Evolutionary conservation across 37 sponge, comb jelly and placozoan species (phyloP).

Genomic region (Chondrosia reniformis): DNA sequence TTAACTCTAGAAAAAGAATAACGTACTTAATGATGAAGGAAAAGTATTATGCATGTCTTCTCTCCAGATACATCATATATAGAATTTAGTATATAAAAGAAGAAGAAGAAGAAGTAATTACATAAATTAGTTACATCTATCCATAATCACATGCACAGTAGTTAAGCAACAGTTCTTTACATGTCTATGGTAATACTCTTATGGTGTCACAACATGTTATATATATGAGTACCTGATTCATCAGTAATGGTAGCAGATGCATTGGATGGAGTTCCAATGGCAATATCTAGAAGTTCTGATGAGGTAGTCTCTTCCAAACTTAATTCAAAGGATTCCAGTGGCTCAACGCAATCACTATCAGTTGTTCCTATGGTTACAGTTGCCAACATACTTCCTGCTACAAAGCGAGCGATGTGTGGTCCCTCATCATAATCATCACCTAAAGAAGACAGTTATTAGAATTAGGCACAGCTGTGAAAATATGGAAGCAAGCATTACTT

Average conservation of each 20-base stretch:
- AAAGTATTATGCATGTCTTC: too few relatives aligned
- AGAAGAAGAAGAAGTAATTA: too few relatives aligned
- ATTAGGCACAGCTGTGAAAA: neutral
- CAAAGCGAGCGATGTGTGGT: neutral
- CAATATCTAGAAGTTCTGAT: neutral
- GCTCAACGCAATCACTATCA: constrained; percentile 3
- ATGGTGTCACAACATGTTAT: too few relatives aligned
- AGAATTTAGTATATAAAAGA: too few relatives aligned
- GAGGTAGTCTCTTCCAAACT: neutral
- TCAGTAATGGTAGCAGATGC: neutral
- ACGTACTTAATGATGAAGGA: too few relatives aligned
- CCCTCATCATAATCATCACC: neutral
- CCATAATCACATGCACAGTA: too few relatives aligned
- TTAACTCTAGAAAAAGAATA: too few relatives aligned
- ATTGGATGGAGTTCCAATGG: neutral
- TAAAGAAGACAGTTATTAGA: neutral
- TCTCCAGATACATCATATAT: too few relatives aligned
- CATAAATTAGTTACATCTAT: too few relatives aligned
- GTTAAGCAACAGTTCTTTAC: too few relatives aligned
- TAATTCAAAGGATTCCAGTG: neutral
- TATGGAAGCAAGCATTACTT: too few relatives aligned
- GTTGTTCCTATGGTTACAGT: neutral
- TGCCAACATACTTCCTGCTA: neutral
- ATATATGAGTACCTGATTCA: constrained; percentile 12
- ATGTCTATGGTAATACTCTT: too few relatives aligned